Evolutionary conservation across 2,797 vertebrate species (phyloP).

Genomic region (Bradypodion pumilum): DNA sequence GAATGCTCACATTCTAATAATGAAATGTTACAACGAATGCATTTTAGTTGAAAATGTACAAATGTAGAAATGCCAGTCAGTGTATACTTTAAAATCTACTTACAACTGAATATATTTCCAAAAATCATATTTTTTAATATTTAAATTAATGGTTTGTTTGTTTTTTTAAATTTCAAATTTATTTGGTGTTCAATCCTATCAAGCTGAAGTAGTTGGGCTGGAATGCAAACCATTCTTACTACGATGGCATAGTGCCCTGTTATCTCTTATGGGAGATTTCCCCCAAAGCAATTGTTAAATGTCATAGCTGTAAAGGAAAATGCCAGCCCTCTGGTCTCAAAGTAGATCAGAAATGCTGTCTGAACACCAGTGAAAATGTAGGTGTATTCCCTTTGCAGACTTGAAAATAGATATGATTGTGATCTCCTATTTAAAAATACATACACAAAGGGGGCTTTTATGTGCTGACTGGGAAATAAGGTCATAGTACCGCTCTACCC

Average conservation of each 20-base stretch:
- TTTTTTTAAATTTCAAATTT: background rate
- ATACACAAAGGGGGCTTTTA: background rate
- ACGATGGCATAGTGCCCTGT: background rate
- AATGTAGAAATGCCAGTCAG: background rate
- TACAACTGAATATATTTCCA: background rate
- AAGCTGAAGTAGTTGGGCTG: background rate
- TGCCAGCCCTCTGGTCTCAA: background rate
- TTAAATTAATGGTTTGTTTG: too few species aligned
- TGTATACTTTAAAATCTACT: background rate
- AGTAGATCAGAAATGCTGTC: background rate
- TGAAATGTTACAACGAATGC: background rate
- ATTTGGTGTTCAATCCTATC: background rate
- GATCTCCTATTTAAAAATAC: background rate
- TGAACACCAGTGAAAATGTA: background rate
- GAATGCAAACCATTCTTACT: background rate
- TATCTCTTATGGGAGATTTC: background rate
- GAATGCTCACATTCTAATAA: background rate
- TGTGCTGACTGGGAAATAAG: background rate
- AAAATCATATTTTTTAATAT: background rate
- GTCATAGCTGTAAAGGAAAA: too few species aligned
- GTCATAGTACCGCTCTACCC: background rate
- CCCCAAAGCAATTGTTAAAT: background rate
- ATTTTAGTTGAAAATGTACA: background rate
- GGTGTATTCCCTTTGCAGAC: background rate
- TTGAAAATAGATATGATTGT: background rate